phyloP scores from a whole-genome alignment of 2,888 invertebrate species.

The Agriopis aurantiaria region DNA sequence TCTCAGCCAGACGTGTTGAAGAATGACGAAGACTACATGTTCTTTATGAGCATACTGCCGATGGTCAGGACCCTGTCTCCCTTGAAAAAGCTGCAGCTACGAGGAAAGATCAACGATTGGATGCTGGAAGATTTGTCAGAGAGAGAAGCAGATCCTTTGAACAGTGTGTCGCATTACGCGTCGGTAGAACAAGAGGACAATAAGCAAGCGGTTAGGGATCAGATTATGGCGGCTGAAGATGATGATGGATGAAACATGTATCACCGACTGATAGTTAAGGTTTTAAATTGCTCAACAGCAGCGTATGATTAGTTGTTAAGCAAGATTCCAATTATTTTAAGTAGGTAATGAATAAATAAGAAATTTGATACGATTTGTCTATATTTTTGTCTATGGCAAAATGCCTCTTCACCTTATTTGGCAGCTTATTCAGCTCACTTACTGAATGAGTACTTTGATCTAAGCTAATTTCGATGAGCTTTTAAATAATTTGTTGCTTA shows the following conservation, averaged over 20 bases:
- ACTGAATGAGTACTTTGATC: too few relatives aligned
- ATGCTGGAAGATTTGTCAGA: conserved; percentile 43
- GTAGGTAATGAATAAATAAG: background rate
- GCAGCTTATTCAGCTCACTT: too few relatives aligned
- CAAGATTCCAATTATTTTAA: background rate
- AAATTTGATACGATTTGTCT: background rate
- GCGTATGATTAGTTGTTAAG: background rate
- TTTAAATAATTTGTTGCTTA: too few relatives aligned
- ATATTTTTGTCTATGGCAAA: too few relatives aligned
- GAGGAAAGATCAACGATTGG: conserved; percentile 54
- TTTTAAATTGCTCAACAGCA: background rate
- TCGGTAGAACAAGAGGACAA: background rate
- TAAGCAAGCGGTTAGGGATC: conserved; percentile 31
- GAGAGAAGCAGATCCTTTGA: conserved; percentile 19
- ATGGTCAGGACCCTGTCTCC: conserved; percentile 49
- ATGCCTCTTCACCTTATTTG: too few relatives aligned
- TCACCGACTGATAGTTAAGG: background rate
- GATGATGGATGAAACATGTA: conserved; percentile 2
- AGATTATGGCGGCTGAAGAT: conserved; percentile 21
- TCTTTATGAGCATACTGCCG: conserved; percentile 53
- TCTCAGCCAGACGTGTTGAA: conserved; percentile 1
- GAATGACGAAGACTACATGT: conserved; percentile 48
- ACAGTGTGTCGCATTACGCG: conserved; percentile 7
- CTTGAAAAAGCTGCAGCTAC: conserved; percentile 53
- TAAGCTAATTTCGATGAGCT: too few relatives aligned